Evolutionary conservation across 2,797 vertebrate genomes (phyloP).

Genomic region (Hypotaenidia philippensis): DNA sequence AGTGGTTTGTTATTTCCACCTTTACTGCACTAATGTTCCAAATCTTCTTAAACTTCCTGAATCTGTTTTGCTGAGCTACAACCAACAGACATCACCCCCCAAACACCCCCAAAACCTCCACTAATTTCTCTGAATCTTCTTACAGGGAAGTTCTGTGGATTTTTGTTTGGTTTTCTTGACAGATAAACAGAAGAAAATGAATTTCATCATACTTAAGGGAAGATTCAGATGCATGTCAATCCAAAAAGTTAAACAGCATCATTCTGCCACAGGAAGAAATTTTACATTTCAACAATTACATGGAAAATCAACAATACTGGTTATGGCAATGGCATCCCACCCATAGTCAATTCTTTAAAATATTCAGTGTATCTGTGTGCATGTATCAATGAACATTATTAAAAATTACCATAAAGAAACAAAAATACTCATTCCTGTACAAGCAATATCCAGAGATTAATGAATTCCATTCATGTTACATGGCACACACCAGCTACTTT

Average conservation of each 20-base stretch:
- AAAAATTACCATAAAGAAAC: not conserved
- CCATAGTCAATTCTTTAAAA: fast-evolving
- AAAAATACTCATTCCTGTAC: not conserved
- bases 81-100: not conserved
- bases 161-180: not conserved
- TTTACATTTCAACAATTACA: not conserved
- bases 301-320: not conserved
- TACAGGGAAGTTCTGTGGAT: not conserved
- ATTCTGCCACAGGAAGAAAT: not conserved
- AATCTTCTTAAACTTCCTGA: not conserved
- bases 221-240: not conserved
- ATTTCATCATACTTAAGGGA: not conserved
- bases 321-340: fast-evolving
- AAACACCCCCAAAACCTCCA: not conserved
- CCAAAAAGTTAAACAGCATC: not conserved
- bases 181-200: not conserved
- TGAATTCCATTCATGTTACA: not conserved
- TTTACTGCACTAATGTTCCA: not conserved
- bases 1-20: not conserved
- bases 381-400: not conserved
- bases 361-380: not conserved
- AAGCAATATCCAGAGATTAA: not conserved
- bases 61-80: not conserved
- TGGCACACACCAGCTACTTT: not conserved
- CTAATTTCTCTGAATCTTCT: not conserved